Percentiles rank a stretch among this genome's conserved stretches.
Conservation (phyloP, 2,113 vertebrate genomes). For the Hyla sarda region DNA sequence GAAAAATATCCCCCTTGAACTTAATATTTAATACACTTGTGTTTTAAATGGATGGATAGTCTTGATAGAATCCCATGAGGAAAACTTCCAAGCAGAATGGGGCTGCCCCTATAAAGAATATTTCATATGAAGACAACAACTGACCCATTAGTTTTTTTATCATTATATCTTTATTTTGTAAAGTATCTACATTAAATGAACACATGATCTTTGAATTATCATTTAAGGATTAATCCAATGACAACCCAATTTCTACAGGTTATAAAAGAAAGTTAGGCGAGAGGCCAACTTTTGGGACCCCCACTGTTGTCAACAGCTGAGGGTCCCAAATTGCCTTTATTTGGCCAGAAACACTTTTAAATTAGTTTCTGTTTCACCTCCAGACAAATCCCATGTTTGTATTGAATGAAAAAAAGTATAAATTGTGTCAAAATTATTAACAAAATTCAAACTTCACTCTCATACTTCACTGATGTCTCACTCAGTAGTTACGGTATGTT, state of each 20-base stretch:
- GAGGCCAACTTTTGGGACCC: neutral
- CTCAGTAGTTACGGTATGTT: too few species aligned
- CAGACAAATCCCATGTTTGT: too few species aligned
- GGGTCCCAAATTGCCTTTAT: too few species aligned
- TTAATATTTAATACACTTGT: constrained; percentile 35
- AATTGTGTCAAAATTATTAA: too few species aligned
- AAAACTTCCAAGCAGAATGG: neutral
- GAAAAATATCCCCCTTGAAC: constrained; percentile 27
- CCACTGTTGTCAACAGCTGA: neutral
- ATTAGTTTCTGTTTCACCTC: too few species aligned
- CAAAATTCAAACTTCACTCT: too few species aligned
- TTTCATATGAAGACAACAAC: neutral
- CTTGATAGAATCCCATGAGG: constrained; percentile 2
- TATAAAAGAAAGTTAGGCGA: neutral
- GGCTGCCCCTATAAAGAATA: neutral
- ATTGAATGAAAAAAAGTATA: too few species aligned
- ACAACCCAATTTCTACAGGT: neutral
- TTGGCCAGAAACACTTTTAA: too few species aligned
- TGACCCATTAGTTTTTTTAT: neutral
- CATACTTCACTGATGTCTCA: too few species aligned
- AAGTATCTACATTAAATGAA: neutral
- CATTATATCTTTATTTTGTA: neutral
- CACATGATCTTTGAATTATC: neutral
- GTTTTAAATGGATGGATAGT: constrained; percentile 26
- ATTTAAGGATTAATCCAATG: neutral